These are phyloP conservation scores for Periophthalmodon schlosseri DNA, from an alignment of 2,113 vertebrate species.

Conservation along the genomic window DNA sequence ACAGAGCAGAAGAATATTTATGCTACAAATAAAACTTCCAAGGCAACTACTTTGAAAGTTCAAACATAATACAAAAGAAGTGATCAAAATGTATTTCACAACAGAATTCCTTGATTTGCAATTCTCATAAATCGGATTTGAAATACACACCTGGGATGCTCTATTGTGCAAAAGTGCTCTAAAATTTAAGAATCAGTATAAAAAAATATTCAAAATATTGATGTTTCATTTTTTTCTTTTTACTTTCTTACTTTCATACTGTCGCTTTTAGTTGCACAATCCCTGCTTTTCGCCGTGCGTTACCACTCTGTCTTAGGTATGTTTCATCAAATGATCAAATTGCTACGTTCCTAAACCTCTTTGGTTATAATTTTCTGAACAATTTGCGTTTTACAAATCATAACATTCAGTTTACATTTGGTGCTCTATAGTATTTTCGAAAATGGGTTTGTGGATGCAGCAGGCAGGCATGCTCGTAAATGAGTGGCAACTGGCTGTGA, in stretches of 20 bases:
- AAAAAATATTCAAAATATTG: too few relatives aligned
- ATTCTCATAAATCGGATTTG: too few relatives aligned
- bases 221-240: too few relatives aligned
- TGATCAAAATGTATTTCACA: not conserved
- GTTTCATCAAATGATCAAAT: not conserved
- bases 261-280: not conserved
- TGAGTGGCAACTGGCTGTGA: conserved; percentile 48
- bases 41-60: conserved; percentile 7
- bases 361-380: not conserved
- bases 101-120: not conserved
- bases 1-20: conserved; percentile 32
- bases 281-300: not conserved
- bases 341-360: not conserved
- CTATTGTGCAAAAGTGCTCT: too few relatives aligned
- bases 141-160: too few relatives aligned
- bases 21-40: conserved; percentile 15
- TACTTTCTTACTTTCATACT: not conserved
- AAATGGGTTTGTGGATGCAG: not conserved
- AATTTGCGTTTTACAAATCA: not conserved
- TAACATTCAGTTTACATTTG: not conserved
- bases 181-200: too few relatives aligned
- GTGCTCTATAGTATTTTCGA: not conserved
- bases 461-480: conserved; percentile 33
- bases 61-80: not conserved
- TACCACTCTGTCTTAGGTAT: not conserved